Evolutionary conservation across 2,113 vertebrate genomes (phyloP).

Genomic region (Halcyon malimbica): DNA sequence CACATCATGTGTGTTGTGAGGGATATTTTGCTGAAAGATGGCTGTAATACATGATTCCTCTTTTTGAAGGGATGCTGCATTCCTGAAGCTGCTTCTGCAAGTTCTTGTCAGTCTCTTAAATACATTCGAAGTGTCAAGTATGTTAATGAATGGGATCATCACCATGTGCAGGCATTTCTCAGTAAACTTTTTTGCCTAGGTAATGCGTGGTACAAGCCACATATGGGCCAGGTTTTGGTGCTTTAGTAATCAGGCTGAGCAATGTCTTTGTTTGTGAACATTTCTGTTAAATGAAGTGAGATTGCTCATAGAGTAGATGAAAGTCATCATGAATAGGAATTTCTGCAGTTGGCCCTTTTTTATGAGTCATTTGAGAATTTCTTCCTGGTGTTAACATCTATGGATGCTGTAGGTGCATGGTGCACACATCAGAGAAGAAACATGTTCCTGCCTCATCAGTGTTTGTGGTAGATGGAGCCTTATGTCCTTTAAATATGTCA

Average conservation of each 20-base stretch:
- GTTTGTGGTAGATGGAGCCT: neutral
- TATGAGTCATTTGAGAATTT: neutral
- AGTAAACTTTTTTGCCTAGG: neutral
- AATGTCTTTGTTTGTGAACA: neutral
- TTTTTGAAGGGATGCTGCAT: neutral
- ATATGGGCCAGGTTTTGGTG: neutral
- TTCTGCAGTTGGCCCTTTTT: neutral
- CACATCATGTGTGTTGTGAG: neutral
- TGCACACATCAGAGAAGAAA: neutral
- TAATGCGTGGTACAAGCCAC: neutral
- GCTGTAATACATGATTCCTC: neutral
- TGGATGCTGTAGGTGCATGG: neutral
- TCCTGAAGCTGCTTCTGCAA: neutral
- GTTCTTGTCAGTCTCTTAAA: slow-evolving; percentile 7
- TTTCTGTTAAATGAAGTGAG: neutral
- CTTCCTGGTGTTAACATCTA: neutral
- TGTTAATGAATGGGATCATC: neutral
- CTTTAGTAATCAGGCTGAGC: neutral
- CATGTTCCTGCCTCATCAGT: neutral
- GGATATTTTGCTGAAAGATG: neutral
- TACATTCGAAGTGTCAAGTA: neutral
- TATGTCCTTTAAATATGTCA: neutral
- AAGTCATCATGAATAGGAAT: neutral
- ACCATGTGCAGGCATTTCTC: neutral
- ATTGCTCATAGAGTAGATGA: neutral